Percentiles rank a stretch among this genome's conserved stretches.
Conservation (phyloP, 2,113 vertebrate species). For the Tupaia chinensis region DNA sequence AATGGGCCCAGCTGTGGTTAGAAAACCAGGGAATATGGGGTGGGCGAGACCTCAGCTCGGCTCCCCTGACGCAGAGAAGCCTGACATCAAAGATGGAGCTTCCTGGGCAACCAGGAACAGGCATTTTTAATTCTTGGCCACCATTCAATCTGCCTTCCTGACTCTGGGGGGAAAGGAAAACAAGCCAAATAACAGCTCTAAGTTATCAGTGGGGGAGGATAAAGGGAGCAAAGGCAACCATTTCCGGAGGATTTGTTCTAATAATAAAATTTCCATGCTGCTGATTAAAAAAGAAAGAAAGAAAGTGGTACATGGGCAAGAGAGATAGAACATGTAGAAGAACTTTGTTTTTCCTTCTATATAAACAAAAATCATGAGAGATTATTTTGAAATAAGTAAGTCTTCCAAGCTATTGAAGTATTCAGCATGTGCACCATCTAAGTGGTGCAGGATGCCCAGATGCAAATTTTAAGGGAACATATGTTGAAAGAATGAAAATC, state of each 20-base stretch:
- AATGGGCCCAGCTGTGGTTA: too few relatives aligned
- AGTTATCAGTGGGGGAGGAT: background rate
- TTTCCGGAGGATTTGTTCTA: background rate
- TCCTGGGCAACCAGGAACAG: background rate
- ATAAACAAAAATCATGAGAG: background rate
- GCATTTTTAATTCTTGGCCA: background rate
- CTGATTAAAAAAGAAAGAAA: background rate
- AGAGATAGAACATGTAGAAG: background rate
- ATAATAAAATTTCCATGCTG: background rate
- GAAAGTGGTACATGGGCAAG: accelerated
- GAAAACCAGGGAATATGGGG: background rate
- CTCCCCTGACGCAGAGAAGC: background rate
- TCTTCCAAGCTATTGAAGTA: background rate
- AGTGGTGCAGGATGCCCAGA: background rate
- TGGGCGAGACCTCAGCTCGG: background rate
- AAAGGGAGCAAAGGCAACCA: background rate
- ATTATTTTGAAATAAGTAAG: background rate
- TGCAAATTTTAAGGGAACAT: background rate
- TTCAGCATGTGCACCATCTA: background rate
- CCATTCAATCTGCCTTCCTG: background rate
- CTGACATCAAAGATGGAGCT: background rate
- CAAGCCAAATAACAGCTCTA: background rate
- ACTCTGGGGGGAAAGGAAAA: background rate
- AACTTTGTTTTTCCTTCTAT: background rate
- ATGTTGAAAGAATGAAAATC: background rate